A percentile compares a stretch with the other conserved stretches of the same genome.
phyloP scores from a whole-genome alignment of 2,113 vertebrate genomes.

The Candoia aspera region DNA sequence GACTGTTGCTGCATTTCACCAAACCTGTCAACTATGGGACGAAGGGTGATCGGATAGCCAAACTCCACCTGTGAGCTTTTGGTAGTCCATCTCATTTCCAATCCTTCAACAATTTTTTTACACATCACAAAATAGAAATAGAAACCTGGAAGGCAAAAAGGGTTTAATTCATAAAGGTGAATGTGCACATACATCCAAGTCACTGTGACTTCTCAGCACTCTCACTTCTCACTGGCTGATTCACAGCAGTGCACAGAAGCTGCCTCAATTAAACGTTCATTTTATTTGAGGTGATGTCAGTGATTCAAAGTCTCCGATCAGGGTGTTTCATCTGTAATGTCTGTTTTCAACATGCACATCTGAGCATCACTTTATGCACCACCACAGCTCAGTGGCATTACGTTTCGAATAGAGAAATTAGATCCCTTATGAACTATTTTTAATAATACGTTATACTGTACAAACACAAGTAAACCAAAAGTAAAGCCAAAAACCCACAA shows the following conservation, averaged over 20 bases:
- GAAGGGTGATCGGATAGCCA: not conserved
- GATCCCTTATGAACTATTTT: conserved; percentile 4
- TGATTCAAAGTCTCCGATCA: not conserved
- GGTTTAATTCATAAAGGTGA: not conserved
- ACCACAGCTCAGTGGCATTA: conserved; percentile 6
- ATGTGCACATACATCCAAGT: not conserved
- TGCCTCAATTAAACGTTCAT: not conserved
- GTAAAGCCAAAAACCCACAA: conserved; percentile 7
- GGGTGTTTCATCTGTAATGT: not conserved
- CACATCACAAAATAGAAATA: not conserved
- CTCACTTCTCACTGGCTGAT: not conserved
- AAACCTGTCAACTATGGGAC: not conserved
- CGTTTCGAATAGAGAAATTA: conserved; percentile 25
- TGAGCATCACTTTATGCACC: not conserved
- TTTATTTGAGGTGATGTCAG: not conserved
- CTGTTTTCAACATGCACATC: not conserved
- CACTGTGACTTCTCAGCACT: not conserved
- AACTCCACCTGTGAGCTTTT: not conserved
- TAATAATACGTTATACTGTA: not conserved
- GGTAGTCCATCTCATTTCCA: not conserved
- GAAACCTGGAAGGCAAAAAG: not conserved
- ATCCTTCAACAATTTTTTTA: not conserved
- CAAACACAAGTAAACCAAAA: not conserved
- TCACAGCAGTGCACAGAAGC: not conserved
- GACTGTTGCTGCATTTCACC: not conserved